Conservation (phyloP, 2,113 vertebrate genomes). For the Probosciger aterrimus region DNA sequence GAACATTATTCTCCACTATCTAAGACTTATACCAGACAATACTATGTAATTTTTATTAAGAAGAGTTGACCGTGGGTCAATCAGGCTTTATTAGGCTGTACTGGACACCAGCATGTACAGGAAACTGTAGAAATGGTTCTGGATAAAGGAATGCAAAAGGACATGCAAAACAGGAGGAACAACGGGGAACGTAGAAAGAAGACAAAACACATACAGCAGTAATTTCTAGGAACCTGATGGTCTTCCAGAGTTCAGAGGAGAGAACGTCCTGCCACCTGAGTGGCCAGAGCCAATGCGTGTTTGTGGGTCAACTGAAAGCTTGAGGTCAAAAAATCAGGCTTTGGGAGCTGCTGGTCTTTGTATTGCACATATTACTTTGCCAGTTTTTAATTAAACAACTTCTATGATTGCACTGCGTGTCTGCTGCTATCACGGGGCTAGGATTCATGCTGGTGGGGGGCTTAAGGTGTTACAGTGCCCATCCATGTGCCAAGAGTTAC, state of each 20-base stretch:
- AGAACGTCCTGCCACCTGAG: background rate
- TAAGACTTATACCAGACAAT: background rate
- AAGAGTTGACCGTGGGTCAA: background rate
- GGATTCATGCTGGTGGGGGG: background rate
- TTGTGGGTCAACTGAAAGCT: background rate
- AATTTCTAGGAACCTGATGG: background rate
- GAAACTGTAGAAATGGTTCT: background rate
- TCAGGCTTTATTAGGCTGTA: background rate
- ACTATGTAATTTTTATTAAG: background rate
- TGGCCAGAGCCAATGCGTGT: background rate
- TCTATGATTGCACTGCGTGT: background rate
- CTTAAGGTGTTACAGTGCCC: background rate
- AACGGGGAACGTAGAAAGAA: background rate
- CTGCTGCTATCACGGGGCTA: background rate
- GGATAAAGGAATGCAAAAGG: background rate
- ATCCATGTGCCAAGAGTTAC: background rate
- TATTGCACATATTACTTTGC: background rate
- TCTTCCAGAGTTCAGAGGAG: background rate
- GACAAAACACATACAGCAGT: background rate
- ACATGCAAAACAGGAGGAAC: background rate
- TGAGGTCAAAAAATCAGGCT: background rate
- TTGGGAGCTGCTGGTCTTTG: background rate
- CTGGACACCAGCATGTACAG: background rate
- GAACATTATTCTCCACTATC: background rate
- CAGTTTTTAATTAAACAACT: background rate